Evolutionary conservation across 2,888 invertebrate species (phyloP).

Genomic region (Cylloceria caligata): DNA sequence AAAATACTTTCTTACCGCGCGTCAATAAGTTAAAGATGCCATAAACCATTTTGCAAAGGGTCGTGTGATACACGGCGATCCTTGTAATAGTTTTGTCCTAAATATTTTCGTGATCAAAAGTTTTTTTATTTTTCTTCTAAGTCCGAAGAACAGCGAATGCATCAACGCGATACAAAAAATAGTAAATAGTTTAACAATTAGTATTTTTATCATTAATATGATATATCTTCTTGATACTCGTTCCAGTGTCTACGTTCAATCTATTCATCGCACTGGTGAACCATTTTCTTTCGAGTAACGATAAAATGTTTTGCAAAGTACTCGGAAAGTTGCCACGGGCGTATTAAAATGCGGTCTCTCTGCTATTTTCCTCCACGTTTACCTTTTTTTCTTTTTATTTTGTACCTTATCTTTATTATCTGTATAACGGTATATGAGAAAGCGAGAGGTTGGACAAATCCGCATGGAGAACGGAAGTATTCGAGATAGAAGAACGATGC

Average conservation of each 20-base stretch:
- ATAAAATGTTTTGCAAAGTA: constrained; percentile 39
- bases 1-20: constrained; percentile 58
- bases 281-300: constrained; percentile 43
- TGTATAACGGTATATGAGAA: constrained; percentile 3
- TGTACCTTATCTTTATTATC: constrained; percentile 1
- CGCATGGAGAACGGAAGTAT: constrained; percentile 45
- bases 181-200: constrained; percentile 51
- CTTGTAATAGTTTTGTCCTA: neutral
- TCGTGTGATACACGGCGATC: neutral
- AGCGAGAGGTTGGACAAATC: constrained; percentile 43
- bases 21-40: constrained; percentile 43
- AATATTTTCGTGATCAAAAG: neutral
- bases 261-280: constrained; percentile 2
- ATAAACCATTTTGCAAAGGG: constrained; percentile 13
- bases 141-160: constrained; percentile 4
- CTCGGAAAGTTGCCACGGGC: constrained; percentile 51
- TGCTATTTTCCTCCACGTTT: constrained; percentile 19
- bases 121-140: neutral
- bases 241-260: neutral
- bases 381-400: constrained; percentile 14
- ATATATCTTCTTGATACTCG: constrained; percentile 2
- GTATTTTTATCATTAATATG: constrained; percentile 25
- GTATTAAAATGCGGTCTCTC: constrained; percentile 59
- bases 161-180: constrained; percentile 15
- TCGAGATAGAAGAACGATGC: constrained; percentile 54